Evolutionary conservation across 2,797 vertebrate species (phyloP), one percentile per base, ranked within the genome.

Genomic region (Natrix natrix): DNA sequence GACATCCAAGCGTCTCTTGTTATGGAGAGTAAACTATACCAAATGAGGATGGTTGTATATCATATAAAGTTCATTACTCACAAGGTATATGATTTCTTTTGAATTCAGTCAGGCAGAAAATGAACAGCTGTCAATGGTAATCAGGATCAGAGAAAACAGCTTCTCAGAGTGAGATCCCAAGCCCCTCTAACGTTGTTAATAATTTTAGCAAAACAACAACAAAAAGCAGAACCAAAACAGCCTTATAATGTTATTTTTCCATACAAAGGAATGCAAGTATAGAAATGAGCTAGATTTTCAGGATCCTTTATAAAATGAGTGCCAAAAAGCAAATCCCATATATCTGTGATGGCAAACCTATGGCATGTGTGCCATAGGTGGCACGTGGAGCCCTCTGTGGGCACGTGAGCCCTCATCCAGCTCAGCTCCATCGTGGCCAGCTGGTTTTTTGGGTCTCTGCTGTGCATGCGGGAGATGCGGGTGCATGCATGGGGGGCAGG

Each of bases 91-190:
- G 96, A 97, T 96, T 98, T 97, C 96, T 97, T 98, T 95, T 96
- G 97, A 97, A 98, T 94, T 98, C 97, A 97, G 95, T 98, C 97
- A 97, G 96, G 98, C 98, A 98, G 98, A 99, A 99, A 98, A 99
- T 98, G 97, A 99, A 98, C 98, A 98, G 98, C 98, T 98, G 98
- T 97, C 98, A 98, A 90, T 95, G 97, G 95, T 96, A 97, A 97
- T 97, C 98, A 98, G 96, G 97, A 96, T 97, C 96, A 98, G 95
- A 96, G 95, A 96, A 97, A 97, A 96, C 94, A 97, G 95, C 94
- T 97, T 95, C 92, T 74, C 93, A 86, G 93, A 96, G 95, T 95
- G 91, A 96, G 94, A 96, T n/a, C 28, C 56, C 87, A 20, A 91
- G 90, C 96, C 26, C 28, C 54, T 63, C 56, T 91, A 91, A n/a